Evolutionary conservation across 2,113 vertebrate genomes (phyloP), one percentile per base, ranked within the genome.

Genomic region (Nyctibius bracteatus): DNA sequence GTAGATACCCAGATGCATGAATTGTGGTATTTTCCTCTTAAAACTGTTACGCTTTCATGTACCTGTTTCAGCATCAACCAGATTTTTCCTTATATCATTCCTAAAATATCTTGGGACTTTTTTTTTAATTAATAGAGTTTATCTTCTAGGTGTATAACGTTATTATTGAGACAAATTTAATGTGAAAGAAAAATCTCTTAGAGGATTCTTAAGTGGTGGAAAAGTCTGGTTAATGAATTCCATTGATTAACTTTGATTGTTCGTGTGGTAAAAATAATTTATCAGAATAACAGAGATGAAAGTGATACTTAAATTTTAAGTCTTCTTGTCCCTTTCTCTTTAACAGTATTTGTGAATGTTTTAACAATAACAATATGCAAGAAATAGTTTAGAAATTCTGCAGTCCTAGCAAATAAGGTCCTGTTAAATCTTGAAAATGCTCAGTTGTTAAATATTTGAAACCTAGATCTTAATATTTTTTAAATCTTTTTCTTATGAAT

Each of bases 321-420:
- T 70, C 86, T 63, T 75, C 9, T 72, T 90, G 30, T 39, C 68
- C 37, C 33, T 81, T 89, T 80, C 58, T 31, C 23, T 94, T 88
- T 86, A 79, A 44, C n/a, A 52, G 15, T 88, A 87, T 92, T 95
- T 94, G 77, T 95, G 10, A 91, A 31, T 66, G 12, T 86, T 84
- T 94, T 92, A 55, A 86, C 30, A 57, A 52, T 82, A 94, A 39
- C 10, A 74, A 66, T 75, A 80, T 47, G 71, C 83, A 93, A 81
- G 39, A 81, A 55, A 41, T 81, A 83, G 51, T 68, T 96, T 54
- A 81, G 75, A 72, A 89, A 62, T 83, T 85, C 54, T 74, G 67
- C 61, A 63, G 22, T 83, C 63, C 19, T 67, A 92, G 81, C 27
- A 54, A 86, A 89, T 90, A 37, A 81, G 77, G 77, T 92, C 63